Conservation (phyloP, 2,797 vertebrate species). For the Graptemys geographica region DNA sequence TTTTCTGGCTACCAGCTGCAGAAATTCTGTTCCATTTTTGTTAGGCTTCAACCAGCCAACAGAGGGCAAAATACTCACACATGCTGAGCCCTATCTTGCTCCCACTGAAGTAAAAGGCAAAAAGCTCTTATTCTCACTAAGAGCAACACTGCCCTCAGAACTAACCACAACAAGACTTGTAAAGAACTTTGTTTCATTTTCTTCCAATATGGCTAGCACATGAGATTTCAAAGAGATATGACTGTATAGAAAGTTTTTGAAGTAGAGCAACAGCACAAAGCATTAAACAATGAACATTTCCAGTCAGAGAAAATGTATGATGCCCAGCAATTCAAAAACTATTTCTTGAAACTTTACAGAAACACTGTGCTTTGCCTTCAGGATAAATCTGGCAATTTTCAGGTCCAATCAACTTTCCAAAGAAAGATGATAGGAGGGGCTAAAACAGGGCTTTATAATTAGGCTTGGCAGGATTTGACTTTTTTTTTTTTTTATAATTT, state of each 20-base stretch:
- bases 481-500: background rate
- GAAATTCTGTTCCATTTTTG: background rate
- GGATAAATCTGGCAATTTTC: constrained; percentile 5
- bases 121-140: background rate
- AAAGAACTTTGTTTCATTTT: background rate
- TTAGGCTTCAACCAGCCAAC: background rate
- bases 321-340: constrained; percentile 3
- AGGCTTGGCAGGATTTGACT: background rate
- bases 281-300: background rate
- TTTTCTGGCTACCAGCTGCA: background rate
- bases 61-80: background rate
- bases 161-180: background rate
- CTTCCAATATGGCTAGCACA: background rate
- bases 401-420: background rate
- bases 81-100: background rate
- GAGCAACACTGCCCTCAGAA: background rate
- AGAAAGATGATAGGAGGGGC: background rate
- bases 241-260: background rate
- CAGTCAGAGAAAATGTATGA: background rate
- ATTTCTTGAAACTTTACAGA: background rate
- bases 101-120: background rate
- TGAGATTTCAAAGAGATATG: background rate
- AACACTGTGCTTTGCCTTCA: background rate
- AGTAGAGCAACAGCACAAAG: background rate
- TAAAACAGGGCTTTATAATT: background rate